phyloP scores from a whole-genome alignment of 1,140 invertebrate species.

The Drosophila subpulchrella region DNA sequence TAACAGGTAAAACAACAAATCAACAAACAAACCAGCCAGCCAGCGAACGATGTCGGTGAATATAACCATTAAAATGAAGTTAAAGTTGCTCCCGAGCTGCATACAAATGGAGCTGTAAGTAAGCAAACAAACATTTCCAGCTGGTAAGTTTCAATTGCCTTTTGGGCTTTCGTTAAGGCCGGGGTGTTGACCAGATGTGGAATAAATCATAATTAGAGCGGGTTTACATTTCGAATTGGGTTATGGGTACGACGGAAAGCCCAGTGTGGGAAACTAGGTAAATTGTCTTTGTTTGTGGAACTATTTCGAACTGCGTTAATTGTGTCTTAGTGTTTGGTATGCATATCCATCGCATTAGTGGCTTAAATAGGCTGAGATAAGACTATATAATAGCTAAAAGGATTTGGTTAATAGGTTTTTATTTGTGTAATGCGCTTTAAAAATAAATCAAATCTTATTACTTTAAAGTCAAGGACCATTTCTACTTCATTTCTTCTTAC shows the following conservation, averaged over 20 bases:
- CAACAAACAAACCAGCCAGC: slow-evolving; percentile 37
- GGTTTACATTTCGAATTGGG: slow-evolving; percentile 34
- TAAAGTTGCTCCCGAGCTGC: slow-evolving; percentile 36
- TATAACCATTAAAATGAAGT: slow-evolving; percentile 49
- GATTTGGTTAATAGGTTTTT: too few species aligned
- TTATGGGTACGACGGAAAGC: slow-evolving; percentile 14
- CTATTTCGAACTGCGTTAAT: slow-evolving; percentile 17
- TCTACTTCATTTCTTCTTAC: neutral
- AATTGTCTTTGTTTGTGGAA: slow-evolving; percentile 16
- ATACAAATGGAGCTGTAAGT: slow-evolving; percentile 65
- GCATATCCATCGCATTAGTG: slow-evolving; percentile 19
- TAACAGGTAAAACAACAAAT: slow-evolving; percentile 35
- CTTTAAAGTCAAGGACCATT: neutral
- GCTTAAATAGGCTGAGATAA: neutral
- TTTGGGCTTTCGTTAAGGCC: slow-evolving; percentile 19
- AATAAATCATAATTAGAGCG: slow-evolving; percentile 44
- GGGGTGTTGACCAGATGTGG: slow-evolving; percentile 17
- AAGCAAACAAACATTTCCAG: slow-evolving; percentile 26
- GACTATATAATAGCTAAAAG: neutral
- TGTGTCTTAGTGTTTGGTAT: slow-evolving; percentile 8
- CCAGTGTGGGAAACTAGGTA: slow-evolving; percentile 21
- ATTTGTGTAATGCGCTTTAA: too few species aligned
- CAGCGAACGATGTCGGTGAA: slow-evolving; percentile 36
- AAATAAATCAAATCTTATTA: too few species aligned
- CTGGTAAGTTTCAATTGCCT: slow-evolving; percentile 38